Evolutionary conservation across 2,888 invertebrate species (phyloP), one percentile per base, ranked within the genome.

Genomic region (Campaea margaritaria): DNA sequence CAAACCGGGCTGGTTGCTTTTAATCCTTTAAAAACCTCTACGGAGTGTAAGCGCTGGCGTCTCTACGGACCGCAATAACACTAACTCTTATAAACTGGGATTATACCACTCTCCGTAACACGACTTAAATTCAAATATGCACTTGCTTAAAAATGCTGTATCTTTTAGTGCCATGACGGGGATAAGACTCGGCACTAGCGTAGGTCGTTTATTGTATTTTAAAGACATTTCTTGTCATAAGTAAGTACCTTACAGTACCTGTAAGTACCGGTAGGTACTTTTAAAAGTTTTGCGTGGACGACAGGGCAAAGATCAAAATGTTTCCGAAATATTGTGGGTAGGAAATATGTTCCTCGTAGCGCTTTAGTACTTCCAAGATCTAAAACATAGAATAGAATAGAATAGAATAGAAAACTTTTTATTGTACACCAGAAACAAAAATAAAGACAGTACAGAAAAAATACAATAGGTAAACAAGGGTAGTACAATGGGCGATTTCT

Each of bases 1-100:
- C 68, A 74, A 69, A 65, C 70, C 68, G 70, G 63, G 70, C 73
- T 67, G 68, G 79, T 73, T 73, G 72, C 71, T 75, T 77, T 77
- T 79, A 82, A 82, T 81, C 77, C 81, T 75, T 76, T 78, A 78
- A 80, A 79, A 80, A 78, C 74, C 76, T 76, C 72, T 67, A 71
- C 72, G 72, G 78, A 78, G 66, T 78, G 77, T 75, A 72, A 75
- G 75, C 77, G 74, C 67, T 62, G 74, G 74, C 73, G 72, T 81
- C 80, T 79, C 80, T 70, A 70, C 74, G 75, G 78, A 67, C 74
- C 70, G 81, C 81, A 83, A 82, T 86, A 86, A 83, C 81, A 80
- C 75, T 83, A 86, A 86, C 81, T 86, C 85, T 82, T 80, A 76
- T 75, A 78, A 84, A 84, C 81, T 79, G 72, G 82, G 81, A 84